Evolutionary conservation across 2,888 invertebrate species (phyloP).

Genomic region (Margaritifera margaritifera): DNA sequence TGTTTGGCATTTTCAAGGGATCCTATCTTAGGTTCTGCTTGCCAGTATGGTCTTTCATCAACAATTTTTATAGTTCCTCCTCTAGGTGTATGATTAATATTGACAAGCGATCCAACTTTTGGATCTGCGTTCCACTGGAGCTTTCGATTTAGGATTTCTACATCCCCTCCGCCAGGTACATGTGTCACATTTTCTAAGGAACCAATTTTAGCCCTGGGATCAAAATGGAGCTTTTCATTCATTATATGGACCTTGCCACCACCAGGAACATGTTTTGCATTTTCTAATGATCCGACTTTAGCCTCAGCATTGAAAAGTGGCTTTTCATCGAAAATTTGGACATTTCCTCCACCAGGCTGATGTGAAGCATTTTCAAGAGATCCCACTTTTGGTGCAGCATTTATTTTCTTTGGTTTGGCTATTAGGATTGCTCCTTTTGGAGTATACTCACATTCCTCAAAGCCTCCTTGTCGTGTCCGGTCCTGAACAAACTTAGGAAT

Average conservation of each 20-base stretch:
- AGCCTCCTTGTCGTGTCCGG: slow-evolving; percentile 24
- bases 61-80: slow-evolving; percentile 43
- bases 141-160: slow-evolving; percentile 34
- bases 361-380: slow-evolving; percentile 23
- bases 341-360: slow-evolving; percentile 32
- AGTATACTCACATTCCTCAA: slow-evolving; percentile 33
- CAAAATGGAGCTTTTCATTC: slow-evolving; percentile 75
- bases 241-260: slow-evolving; percentile 43
- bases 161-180: slow-evolving; percentile 34
- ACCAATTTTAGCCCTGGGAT: slow-evolving; percentile 88
- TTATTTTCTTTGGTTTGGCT: not conserved
- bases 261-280: slow-evolving; percentile 49
- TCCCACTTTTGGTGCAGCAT: slow-evolving; percentile 40
- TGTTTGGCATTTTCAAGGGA: slow-evolving; percentile 52
- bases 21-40: slow-evolving; percentile 45
- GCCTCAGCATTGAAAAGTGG: slow-evolving; percentile 33
- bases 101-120: slow-evolving; percentile 93
- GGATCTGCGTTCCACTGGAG: slow-evolving; percentile 78
- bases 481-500: slow-evolving; percentile 27
- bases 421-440: slow-evolving; percentile 2
- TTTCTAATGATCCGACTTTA: slow-evolving; percentile 58
- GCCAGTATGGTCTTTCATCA: slow-evolving; percentile 27
- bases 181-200: slow-evolving; percentile 74
- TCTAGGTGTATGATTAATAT: slow-evolving; percentile 84
- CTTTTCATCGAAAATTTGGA: slow-evolving; percentile 33